These are phyloP conservation scores for Petroica traversi DNA, from an alignment of 2,113 vertebrate species.

Conservation along the genomic window DNA sequence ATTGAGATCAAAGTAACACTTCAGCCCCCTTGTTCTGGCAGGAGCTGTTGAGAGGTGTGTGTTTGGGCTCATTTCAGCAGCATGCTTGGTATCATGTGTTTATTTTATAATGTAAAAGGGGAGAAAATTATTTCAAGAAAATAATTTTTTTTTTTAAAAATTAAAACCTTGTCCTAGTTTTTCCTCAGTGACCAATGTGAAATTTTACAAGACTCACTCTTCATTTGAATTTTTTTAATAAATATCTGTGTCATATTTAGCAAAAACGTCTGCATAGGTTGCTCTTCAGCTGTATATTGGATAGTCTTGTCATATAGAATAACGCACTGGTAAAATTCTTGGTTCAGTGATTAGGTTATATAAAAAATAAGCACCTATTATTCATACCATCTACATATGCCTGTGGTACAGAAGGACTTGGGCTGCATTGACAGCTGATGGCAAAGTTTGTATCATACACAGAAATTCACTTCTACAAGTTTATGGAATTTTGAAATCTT, in stretches of 20 bases:
- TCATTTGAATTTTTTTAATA: not conserved
- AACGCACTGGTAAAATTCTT: not conserved
- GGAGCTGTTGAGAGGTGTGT: not conserved
- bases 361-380: not conserved
- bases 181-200: not conserved
- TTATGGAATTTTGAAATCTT: not conserved
- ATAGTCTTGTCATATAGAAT: not conserved
- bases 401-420: not conserved
- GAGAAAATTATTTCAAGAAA: not conserved
- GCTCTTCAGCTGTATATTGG: not conserved
- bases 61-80: not conserved
- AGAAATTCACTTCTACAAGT: not conserved
- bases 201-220: not conserved
- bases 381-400: not conserved
- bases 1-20: not conserved
- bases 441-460: not conserved
- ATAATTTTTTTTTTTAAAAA: fast-evolving
- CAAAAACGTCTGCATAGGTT: not conserved
- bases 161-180: not conserved
- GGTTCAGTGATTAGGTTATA: not conserved
- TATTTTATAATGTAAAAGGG: not conserved
- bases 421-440: not conserved
- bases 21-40: not conserved
- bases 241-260: not conserved
- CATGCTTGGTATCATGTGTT: not conserved